Evolutionary conservation across 1,140 invertebrate species (phyloP), one percentile per base, ranked within the genome.

Genomic region (Leptinotarsa lineolata): DNA sequence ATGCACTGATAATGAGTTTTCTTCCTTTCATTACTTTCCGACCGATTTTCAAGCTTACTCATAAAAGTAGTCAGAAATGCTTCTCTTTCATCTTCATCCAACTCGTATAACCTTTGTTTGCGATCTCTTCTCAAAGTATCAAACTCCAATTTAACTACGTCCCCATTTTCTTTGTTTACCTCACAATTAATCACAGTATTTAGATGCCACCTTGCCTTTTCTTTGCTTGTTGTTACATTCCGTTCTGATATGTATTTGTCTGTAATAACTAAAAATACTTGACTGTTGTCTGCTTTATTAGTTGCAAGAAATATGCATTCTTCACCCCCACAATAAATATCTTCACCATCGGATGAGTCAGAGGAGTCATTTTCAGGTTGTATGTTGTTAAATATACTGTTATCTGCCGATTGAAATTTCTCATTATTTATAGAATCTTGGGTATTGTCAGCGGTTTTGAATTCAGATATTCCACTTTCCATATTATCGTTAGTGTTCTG

Each of bases 1-100:
- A 91, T 87, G 78, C 90, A 91, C 73, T 87, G 86, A 76, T 88
- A 91, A 12, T 88, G 81, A n/a, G 78, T 82, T 72, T 87, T 85
- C 66, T 87, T 87, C 81, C 86, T 85, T 83, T 88, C 81, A 15
- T 54, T 13, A 15, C 15, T n/a, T 18, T 90, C 85, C 66, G 87
- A 83, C 72, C 87, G 85, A 58, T 84, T 81, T 6, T 85, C 87
- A 6, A 79, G 78, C 59, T 74, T 70, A 18, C 77, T 71, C 64
- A 64, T 60, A n/a, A 78, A 44, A 22, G 65, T 72, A 79, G 82
- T 87, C 83, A 77, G 70, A 66, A 80, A 79, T 80, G 88, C 88
- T 80, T 88, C 87, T 30, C 88, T 88, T 72, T 89, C 86, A 18
- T 86, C 81, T 44, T 82, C 82, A 70, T 91, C 87, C 46, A 89